These are phyloP conservation scores for Crenichthys baileyi DNA, from an alignment of 2,797 vertebrate species.

Conservation along the genomic window DNA sequence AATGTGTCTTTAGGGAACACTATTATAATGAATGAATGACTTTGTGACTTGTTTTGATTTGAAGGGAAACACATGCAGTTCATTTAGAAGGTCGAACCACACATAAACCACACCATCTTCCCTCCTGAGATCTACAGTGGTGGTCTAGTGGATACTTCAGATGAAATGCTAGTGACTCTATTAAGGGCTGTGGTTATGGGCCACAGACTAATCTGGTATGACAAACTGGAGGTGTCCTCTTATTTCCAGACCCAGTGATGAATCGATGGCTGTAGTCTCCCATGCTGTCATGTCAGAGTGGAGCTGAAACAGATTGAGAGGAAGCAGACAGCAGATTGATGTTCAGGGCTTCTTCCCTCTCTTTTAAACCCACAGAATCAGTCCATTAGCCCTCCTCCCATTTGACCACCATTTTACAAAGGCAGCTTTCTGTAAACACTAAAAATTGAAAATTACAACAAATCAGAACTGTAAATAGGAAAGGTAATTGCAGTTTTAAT, in stretches of 20 bases:
- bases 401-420: constrained; percentile 70
- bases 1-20: background rate
- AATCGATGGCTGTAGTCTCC: constrained; percentile 78
- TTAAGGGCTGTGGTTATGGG: constrained; percentile 83
- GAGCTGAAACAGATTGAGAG: constrained; percentile 84
- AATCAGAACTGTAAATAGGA: background rate
- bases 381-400: constrained; percentile 73
- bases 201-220: constrained; percentile 84
- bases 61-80: constrained; percentile 23
- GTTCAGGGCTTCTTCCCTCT: constrained; percentile 58
- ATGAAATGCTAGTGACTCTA: constrained; percentile 79
- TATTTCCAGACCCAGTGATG: constrained; percentile 83
- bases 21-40: background rate
- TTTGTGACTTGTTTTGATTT: constrained; percentile 1
- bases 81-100: constrained; percentile 37
- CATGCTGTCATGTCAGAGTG: constrained; percentile 82
- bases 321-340: constrained; percentile 80
- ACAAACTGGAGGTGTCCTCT: constrained; percentile 85
- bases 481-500: background rate
- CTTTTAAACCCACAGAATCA: constrained; percentile 76
- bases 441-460: background rate
- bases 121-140: constrained; percentile 70
- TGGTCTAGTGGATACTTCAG: constrained; percentile 77
- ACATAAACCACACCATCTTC: constrained; percentile 40
- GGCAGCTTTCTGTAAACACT: constrained; percentile 18